A percentile compares a stretch with the other conserved stretches of the same genome.
Evolutionary conservation across 2,888 invertebrate genomes (phyloP).

Genomic region (Aradus depressus): DNA sequence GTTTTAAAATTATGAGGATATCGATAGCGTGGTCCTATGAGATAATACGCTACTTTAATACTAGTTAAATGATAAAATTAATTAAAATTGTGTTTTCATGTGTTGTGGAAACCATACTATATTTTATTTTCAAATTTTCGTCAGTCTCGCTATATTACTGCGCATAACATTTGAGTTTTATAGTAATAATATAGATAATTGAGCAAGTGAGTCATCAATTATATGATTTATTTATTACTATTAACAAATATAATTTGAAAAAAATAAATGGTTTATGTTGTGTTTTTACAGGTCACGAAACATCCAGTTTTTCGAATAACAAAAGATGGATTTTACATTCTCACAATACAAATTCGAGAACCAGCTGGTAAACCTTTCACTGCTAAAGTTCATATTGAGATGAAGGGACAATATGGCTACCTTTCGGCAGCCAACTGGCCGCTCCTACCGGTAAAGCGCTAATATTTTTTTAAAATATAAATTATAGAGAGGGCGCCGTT

Average conservation of each 20-base stretch:
- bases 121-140: too few species aligned
- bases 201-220: too few species aligned
- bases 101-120: too few species aligned
- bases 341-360: slow-evolving; percentile 39
- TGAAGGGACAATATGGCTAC: slow-evolving; percentile 58
- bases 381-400: slow-evolving; percentile 55
- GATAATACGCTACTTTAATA: too few species aligned
- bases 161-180: too few species aligned
- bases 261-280: neutral
- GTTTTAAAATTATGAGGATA: too few species aligned
- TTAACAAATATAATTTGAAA: neutral
- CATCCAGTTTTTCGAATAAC: slow-evolving; percentile 46
- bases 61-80: too few species aligned
- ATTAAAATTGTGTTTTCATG: too few species aligned
- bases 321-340: slow-evolving; percentile 61
- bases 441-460: slow-evolving; percentile 55
- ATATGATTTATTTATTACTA: neutral
- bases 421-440: slow-evolving; percentile 86
- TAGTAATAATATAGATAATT: too few species aligned
- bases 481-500: too few species aligned
- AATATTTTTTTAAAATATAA: neutral
- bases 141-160: too few species aligned
- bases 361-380: slow-evolving; percentile 40
- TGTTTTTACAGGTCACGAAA: slow-evolving; percentile 29
- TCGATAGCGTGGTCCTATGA: too few species aligned